Conservation (phyloP, 35 echinoderm and acorn worm species). For the Heliocidaris erythrogramma region DNA sequence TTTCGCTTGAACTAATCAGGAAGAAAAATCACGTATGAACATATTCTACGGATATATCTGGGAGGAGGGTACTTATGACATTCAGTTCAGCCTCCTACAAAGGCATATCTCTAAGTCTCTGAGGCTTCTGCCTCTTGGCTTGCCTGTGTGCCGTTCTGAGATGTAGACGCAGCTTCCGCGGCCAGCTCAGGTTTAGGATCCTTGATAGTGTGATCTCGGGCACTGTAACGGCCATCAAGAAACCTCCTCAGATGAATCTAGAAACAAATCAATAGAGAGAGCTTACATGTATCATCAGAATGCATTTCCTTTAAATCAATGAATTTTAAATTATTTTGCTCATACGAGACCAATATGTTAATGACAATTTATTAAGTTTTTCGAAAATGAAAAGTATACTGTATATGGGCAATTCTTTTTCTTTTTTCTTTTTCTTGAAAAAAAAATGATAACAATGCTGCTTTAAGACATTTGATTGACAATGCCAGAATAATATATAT, state of each 20-base stretch:
- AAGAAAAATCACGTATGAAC: not conserved
- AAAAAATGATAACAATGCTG: too few relatives aligned
- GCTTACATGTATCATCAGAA: too few relatives aligned
- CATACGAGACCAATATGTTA: too few relatives aligned
- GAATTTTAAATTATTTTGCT: too few relatives aligned
- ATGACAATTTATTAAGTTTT: too few relatives aligned
- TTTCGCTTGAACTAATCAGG: not conserved
- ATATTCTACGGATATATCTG: not conserved
- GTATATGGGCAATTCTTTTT: too few relatives aligned
- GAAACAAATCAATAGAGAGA: not conserved
- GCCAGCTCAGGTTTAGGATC: constrained; percentile 60
- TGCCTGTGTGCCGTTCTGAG: not conserved
- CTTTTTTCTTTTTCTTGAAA: too few relatives aligned
- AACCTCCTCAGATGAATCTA: constrained; percentile 86
- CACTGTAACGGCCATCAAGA: constrained; percentile 65
- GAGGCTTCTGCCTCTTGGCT: not conserved
- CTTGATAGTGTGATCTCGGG: constrained; percentile 64
- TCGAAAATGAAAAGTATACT: too few relatives aligned
- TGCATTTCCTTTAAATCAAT: too few relatives aligned
- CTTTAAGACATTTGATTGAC: too few relatives aligned
- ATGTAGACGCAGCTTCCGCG: constrained; percentile 46
- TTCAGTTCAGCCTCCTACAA: not conserved
- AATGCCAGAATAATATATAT: too few relatives aligned
- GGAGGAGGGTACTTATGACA: not conserved
- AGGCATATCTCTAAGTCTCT: not conserved